Conservation (phyloP, 2,797 vertebrate genomes). For the Alectoris magna region DNA sequence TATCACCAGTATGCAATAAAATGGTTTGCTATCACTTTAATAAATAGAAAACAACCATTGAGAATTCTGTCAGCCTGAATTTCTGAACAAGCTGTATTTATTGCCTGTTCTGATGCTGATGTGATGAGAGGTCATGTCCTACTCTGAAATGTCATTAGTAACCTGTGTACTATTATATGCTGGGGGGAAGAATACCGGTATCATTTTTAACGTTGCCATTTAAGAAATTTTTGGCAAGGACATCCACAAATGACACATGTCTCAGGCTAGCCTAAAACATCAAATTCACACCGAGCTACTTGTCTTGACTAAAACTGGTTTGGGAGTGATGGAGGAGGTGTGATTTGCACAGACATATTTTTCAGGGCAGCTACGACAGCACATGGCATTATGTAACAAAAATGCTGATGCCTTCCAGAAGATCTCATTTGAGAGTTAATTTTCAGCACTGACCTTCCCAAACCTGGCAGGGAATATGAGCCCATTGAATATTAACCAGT, state of each 20-base stretch:
- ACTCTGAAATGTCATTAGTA: constrained; percentile 70
- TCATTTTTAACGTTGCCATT: constrained; percentile 21
- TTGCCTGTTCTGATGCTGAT: constrained; percentile 71
- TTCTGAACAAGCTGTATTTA: constrained; percentile 51
- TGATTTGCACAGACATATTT: not conserved
- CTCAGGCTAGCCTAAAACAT: not conserved
- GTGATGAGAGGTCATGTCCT: constrained; percentile 51
- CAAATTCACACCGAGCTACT: not conserved
- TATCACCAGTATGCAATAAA: not conserved
- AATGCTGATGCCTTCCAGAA: not conserved
- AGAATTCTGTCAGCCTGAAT: constrained; percentile 49
- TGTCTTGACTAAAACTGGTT: not conserved
- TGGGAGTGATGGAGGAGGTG: not conserved
- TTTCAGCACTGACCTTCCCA: constrained; percentile 6
- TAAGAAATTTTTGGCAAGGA: constrained; percentile 15
- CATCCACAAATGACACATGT: not conserved
- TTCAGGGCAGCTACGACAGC: not conserved
- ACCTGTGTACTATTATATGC: not conserved
- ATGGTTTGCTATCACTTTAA: constrained; percentile 42
- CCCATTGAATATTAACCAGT: not conserved
- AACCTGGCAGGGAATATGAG: not conserved
- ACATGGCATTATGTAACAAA: not conserved
- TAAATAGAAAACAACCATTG: constrained; percentile 7
- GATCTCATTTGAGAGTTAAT: not conserved
- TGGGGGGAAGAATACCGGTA: not conserved